Evolutionary conservation across 1,140 invertebrate species (phyloP).

Genomic region (Pseudomyrmex pallidus): DNA sequence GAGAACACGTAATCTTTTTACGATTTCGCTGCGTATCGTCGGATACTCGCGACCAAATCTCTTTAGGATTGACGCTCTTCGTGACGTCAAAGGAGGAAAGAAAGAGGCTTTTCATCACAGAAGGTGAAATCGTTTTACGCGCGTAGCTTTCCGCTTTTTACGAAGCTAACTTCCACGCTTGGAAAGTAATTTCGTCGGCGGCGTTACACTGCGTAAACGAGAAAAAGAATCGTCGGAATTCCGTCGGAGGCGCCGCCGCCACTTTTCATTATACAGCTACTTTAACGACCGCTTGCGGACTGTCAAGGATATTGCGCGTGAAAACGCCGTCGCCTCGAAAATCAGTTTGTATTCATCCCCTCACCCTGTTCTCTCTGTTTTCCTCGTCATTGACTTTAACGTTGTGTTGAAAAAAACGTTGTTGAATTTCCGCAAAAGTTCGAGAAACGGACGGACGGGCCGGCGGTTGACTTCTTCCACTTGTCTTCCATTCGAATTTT

Average conservation of each 20-base stretch:
- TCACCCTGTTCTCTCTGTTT: neutral
- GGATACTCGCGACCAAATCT: neutral
- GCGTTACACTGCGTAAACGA: slow-evolving; percentile 4
- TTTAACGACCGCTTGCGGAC: slow-evolving; percentile 12
- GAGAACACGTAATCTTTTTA: neutral
- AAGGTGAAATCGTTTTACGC: neutral
- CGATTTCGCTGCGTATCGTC: neutral
- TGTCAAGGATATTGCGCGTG: slow-evolving; percentile 52
- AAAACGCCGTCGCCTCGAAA: slow-evolving; percentile 22
- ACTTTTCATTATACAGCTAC: slow-evolving; percentile 52
- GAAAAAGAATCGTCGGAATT: slow-evolving; percentile 34
- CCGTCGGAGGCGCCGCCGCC: neutral
- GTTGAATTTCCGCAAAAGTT: too few species aligned
- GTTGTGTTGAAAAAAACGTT: neutral
- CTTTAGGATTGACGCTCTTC: neutral
- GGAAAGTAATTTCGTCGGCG: slow-evolving; percentile 36
- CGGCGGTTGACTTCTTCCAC: too few species aligned
- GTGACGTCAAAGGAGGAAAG: neutral
- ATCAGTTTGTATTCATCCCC: slow-evolving; percentile 18
- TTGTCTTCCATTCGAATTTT: too few species aligned
- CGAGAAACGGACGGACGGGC: too few species aligned
- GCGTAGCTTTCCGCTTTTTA: slow-evolving; percentile 34
- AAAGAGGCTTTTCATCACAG: neutral
- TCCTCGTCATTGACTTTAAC: neutral
- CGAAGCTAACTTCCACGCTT: slow-evolving; percentile 14